Conservation (phyloP, 2,888 invertebrate species). For the Calliphora vomitoria region DNA sequence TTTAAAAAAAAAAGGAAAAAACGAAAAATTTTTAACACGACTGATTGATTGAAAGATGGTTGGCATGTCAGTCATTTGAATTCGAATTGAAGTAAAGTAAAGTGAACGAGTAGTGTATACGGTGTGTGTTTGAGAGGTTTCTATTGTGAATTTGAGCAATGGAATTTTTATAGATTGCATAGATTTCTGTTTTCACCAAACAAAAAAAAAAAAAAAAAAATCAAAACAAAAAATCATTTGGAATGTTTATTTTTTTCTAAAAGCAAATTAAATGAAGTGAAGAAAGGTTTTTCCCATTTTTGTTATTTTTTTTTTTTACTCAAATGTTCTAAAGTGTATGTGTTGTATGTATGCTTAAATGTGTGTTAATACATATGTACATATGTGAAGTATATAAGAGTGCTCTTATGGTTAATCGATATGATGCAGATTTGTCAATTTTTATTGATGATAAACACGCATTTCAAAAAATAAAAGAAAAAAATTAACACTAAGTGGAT, state of each 20-base stretch:
- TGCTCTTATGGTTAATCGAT: constrained; percentile 35
- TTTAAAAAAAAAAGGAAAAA: constrained; percentile 48
- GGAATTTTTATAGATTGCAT: constrained; percentile 7
- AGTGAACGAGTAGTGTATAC: constrained; percentile 27
- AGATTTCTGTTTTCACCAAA: not conserved
- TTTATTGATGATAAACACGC: not conserved
- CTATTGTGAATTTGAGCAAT: not conserved
- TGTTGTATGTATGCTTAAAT: not conserved
- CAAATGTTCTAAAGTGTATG: not conserved
- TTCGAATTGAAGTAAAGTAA: constrained; percentile 13
- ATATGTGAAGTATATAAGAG: not conserved
- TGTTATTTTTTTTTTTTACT: not conserved
- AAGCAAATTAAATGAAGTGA: constrained; percentile 12
- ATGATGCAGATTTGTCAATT: constrained; percentile 47
- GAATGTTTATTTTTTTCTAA: constrained; percentile 20
- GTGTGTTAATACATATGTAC: not conserved
- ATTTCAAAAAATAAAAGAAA: constrained; percentile 5
- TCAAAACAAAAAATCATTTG: not conserved
- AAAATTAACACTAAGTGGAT: not conserved
- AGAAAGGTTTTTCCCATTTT: not conserved
- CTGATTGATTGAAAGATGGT: constrained; percentile 62
- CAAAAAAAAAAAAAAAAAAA: constrained; percentile 7
- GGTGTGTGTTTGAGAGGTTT: constrained; percentile 8
- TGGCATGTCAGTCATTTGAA: constrained; percentile 43
- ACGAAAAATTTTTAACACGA: constrained; percentile 32